Conservation (phyloP, 2,888 invertebrate genomes). For the Ethmia dodecea region DNA sequence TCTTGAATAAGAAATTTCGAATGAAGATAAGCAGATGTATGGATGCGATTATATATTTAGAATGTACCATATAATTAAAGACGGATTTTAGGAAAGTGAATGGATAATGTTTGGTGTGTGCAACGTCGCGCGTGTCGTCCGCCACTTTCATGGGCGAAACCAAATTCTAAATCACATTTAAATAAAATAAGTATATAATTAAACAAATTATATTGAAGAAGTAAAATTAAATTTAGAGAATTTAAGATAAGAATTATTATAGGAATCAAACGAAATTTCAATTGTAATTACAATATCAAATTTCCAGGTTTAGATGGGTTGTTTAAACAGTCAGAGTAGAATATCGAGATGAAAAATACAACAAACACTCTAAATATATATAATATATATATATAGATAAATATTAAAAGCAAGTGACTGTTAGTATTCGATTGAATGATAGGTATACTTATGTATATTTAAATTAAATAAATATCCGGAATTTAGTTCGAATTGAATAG, state of each 20-base stretch:
- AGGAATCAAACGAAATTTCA: slow-evolving; percentile 33
- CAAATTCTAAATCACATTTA: slow-evolving; percentile 74
- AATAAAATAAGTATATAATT: slow-evolving; percentile 49
- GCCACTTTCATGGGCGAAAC: slow-evolving; percentile 51
- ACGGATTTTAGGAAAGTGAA: too few species aligned
- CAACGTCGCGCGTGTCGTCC: slow-evolving; percentile 40
- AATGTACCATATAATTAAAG: too few species aligned
- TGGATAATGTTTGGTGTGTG: slow-evolving; percentile 19
- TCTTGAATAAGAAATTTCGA: too few species aligned
- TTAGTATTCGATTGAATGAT: slow-evolving; percentile 6
- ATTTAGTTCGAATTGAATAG: too few species aligned
- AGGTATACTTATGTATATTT: too few species aligned
- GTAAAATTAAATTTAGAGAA: slow-evolving; percentile 44
- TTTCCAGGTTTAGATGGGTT: slow-evolving; percentile 11
- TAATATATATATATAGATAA: too few species aligned
- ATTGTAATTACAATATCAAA: slow-evolving; percentile 22
- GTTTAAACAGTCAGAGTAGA: neutral
- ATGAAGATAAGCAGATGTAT: too few species aligned
- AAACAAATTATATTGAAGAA: slow-evolving; percentile 46
- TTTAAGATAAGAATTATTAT: slow-evolving; percentile 37
- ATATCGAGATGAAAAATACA: neutral
- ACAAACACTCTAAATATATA: too few species aligned
- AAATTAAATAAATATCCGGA: too few species aligned
- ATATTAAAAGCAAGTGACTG: slow-evolving; percentile 7
- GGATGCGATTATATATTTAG: too few species aligned